Evolutionary conservation across 2,797 vertebrate species (phyloP).

Genomic region (Tragopan temminckii): DNA sequence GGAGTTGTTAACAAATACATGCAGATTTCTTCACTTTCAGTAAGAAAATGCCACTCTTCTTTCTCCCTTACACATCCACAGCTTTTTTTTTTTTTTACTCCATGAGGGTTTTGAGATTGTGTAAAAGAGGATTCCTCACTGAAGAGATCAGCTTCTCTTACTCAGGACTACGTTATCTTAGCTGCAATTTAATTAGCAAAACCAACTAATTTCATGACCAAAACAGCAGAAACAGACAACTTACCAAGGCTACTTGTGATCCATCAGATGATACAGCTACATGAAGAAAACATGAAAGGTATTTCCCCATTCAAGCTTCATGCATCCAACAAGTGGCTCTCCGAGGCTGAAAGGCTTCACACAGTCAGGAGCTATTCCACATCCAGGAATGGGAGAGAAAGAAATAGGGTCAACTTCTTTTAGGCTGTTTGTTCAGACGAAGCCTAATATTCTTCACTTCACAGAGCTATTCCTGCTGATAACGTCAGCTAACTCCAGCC

Average conservation of each 20-base stretch:
- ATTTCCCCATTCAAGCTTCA: not conserved
- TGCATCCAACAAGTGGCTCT: not conserved
- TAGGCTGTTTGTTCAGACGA: rapidly evolving
- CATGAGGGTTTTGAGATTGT: not conserved
- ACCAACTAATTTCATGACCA: not conserved
- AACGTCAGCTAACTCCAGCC: not conserved
- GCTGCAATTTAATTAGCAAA: not conserved
- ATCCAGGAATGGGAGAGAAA: not conserved
- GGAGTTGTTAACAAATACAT: not conserved
- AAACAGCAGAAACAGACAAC: not conserved
- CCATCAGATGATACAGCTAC: not conserved
- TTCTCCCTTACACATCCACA: not conserved
- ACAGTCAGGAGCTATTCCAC: not conserved
- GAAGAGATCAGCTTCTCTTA: not conserved
- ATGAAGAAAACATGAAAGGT: not conserved
- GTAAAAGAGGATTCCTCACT: not conserved
- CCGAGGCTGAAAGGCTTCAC: not conserved
- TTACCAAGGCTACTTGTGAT: not conserved
- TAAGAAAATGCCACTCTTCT: not conserved
- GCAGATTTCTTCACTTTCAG: not conserved
- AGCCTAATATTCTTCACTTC: rapidly evolving
- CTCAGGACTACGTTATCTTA: not conserved
- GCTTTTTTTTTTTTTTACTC: not conserved
- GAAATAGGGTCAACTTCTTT: not conserved
- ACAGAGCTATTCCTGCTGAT: rapidly evolving